Base-by-base conservation (phyloP, 2,113 vertebrate species). In the Pluvialis apricaria region DNA sequence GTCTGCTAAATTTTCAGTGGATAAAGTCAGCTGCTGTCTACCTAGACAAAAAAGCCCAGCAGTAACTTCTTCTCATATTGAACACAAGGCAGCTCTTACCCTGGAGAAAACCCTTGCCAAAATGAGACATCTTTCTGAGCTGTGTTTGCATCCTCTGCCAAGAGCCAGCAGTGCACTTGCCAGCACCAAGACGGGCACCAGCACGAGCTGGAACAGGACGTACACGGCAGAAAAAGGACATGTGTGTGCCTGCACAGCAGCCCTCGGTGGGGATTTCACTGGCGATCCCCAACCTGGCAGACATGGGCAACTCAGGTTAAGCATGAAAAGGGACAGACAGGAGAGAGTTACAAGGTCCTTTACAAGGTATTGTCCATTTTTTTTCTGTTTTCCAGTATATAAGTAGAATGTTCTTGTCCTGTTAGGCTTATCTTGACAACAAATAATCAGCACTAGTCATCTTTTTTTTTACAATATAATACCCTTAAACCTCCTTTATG, bases 201-300 rank as follows among this genome's bases (percentile, higher is more conserved):
- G 49, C 45, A 80, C 0, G 0, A 45, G 34, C 21, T 84, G 28
- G 47, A 80, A 72, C 11, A 55, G n/a, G 19, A 55, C 0, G 2
- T 10, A 8, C 5, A 5, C 4, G 28, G 31, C 38, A 84, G 60
- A 9, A 51, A 32, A 44, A 68, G 3, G 20, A 68, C 21, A 1
- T 20, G 1, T 32, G 5, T 18, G 10, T 69, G 22, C 29, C 44
- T 70, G 61, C 52, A 71, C 15, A 68, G 16, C 36, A 86, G 6
- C 52, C 13, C 12, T 52, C 3, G 5, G 22, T 25, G 40, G 32
- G 68, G 52, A 38, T 66, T 65, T 79, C 62, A 60, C 47, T 45
- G 47, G 32, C 29, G 47, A 3, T 36, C 52, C 15, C 61, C 51
- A 82, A 13, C 10, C 60, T 66, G 54, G 65, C 22, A 90, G 47